Evolutionary conservation across 2,888 invertebrate species (phyloP), one percentile per base, ranked within the genome.

Genomic region (Augochlorella aurata): DNA sequence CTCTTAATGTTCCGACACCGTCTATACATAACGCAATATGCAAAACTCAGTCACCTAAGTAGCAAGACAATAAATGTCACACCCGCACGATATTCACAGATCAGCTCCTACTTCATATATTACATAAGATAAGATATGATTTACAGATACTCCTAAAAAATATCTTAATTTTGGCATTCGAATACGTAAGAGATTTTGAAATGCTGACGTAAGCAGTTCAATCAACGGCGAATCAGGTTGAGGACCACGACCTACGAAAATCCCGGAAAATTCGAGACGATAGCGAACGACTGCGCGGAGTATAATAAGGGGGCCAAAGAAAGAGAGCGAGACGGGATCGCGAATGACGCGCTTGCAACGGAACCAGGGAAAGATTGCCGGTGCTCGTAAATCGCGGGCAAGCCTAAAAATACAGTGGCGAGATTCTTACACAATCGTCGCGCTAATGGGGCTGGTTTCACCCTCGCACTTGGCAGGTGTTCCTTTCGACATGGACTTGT

Each of bases 341-440:
- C 45, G 49, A 49, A 24, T n/a, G n/a, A n/a, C 21, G 16, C 21
- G 44, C n/a, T 3, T 14, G 38, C n/a, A 49, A 54, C 54, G 54
- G 21, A 16, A 58, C 45, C 18, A 38, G 61, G 47, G 47, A 66
- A 67, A 69, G 52, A 70, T 74, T 67, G 49, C 38, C 44, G 58
- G 58, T 2, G 66, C 24, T 77, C 63, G 74, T 77, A 71, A 79
- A 79, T 84, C 52, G 65, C 61, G 69, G 24, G 9, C 69, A 65
- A 44, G 50, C 44, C 79, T 84, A 82, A 82, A 82, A 84, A 84
- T 84, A 84, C 58, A 75, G 47, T 54, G 52, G 71, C 18, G 54
- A 69, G 77, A 66, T 78, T 80, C 78, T 85, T 85, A 80, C 49
- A 77, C 79, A 81, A 85, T 76, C 81, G 80, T 76, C 81, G 65